Base-by-base conservation (phyloP, 2,113 vertebrate genomes). In the Nibea albiflora region DNA sequence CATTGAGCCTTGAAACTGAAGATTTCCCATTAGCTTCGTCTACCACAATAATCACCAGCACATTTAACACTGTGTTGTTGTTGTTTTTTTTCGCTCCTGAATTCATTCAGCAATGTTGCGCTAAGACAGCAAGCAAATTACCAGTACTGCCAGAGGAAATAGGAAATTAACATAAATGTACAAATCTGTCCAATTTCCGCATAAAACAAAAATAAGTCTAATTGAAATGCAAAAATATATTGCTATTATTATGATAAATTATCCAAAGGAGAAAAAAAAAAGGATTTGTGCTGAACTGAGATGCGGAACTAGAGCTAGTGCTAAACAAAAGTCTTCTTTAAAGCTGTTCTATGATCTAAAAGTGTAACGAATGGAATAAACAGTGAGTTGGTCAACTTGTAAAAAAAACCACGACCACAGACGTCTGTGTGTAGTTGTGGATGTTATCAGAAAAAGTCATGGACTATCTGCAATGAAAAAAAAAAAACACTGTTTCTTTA, bases 51-150 rank as follows among this genome's bases (percentile, higher is more conserved):
- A 76, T 75, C 78, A 76, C 22, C 47, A 28, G 49, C 42, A 72
- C 67, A 69, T 76, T 76, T 81, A 31, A 50, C 14, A 4, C 24
- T 26, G 24, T 26, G 24, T 26, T 26, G 63, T 60, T n/a, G n/a
- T 15, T 42, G 76, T 31, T 20, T 17, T 74, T 17, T 39, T 39
- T 39, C 6, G 35, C 35, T 39, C 35, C 42, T 35, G 11, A 24
- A 66, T 65, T 54, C 56, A n/a, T 79, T 84, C 74, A 70, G 76
- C 66, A 63, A 65, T 2, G 2, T 24, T 63, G 35, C 31, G 10
- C 5, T 15, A 10, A 75, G 47, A 74, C 75, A 31, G 81, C 52
- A 49, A 64, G 62, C 60, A 78, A 75, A 83, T 83, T 74, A 78
- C 64, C 72, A 83, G 19, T 52, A 47, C 24, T 56, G 57, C 58